A percentile compares a stretch with the other conserved stretches of the same genome.
Conservation (phyloP, 2,797 vertebrate genomes). For the Parotocinclus haroldoi region DNA sequence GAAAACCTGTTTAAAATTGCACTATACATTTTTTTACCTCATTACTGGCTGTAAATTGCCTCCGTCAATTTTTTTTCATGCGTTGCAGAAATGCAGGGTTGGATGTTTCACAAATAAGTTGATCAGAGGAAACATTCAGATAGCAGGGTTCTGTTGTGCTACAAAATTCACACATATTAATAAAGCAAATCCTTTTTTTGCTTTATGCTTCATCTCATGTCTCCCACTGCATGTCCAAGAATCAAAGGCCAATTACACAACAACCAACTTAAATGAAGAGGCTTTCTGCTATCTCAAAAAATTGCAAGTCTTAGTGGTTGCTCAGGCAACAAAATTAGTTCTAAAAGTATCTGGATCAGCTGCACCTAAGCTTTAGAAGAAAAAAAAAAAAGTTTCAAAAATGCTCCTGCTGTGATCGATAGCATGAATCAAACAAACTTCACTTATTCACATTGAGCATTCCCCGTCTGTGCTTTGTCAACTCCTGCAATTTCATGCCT, state of each 20-base stretch:
- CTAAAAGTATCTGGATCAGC: conserved; percentile 44
- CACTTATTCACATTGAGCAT: conserved; percentile 36
- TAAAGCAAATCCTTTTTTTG: too few relatives aligned
- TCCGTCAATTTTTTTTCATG: too few relatives aligned
- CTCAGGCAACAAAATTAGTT: conserved; percentile 42
- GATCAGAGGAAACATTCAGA: too few relatives aligned
- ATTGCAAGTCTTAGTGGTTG: conserved; percentile 28
- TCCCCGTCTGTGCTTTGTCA: conserved; percentile 31
- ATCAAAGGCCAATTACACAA: not conserved
- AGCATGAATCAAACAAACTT: conserved; percentile 36
- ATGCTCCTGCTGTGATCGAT: conserved; percentile 36
- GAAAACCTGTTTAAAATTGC: too few relatives aligned
- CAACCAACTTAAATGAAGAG: conserved; percentile 30
- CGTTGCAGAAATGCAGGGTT: too few relatives aligned
- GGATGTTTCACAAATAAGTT: too few relatives aligned
- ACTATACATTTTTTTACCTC: too few relatives aligned
- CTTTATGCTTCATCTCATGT: not conserved
- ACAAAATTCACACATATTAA: too few relatives aligned
- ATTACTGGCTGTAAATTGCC: too few relatives aligned
- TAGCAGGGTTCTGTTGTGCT: too few relatives aligned
- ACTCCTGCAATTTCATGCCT: conserved; percentile 29
- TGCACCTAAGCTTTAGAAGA: conserved; percentile 41
- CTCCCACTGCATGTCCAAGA: not conserved
- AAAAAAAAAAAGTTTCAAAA: conserved; percentile 9
- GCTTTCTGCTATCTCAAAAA: conserved; percentile 25